phyloP scores from a whole-genome alignment of 2,113 vertebrate genomes.

The Rhagologus leucostigma region DNA sequence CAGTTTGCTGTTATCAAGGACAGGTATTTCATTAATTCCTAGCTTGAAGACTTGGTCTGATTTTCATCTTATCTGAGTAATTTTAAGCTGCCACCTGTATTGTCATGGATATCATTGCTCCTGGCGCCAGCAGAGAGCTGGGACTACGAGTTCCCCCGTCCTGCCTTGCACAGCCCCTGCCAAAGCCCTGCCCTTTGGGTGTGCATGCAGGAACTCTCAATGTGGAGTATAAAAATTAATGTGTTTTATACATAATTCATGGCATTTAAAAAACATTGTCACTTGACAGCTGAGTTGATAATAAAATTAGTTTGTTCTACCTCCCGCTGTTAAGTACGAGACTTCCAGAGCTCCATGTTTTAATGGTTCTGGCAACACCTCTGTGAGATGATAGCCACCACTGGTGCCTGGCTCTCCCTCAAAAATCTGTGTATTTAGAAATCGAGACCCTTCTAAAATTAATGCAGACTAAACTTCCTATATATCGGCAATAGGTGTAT shows the following conservation, averaged over 20 bases:
- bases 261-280: constrained; percentile 49
- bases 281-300: constrained; percentile 34
- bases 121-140: not conserved
- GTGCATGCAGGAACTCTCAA: constrained; percentile 8
- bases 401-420: not conserved
- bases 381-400: not conserved
- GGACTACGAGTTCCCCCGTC: not conserved
- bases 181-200: constrained; percentile 32
- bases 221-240: constrained; percentile 24
- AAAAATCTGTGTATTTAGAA: not conserved
- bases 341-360: not conserved
- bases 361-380: not conserved
- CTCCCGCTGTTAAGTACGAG: not conserved
- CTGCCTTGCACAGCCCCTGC: not conserved
- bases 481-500: no score
- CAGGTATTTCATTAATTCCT: not conserved
- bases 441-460: not conserved
- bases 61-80: not conserved
- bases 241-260: constrained; percentile 66
- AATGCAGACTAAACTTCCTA: not conserved
- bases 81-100: not conserved
- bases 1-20: not conserved
- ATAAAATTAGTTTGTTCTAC: constrained; percentile 14
- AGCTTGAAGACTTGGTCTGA: not conserved
- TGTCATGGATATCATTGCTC: not conserved